Percentiles rank a stretch among this genome's conserved stretches.
phyloP scores from a whole-genome alignment of 2,888 invertebrate genomes.

The Drosophila glabriapex region DNA sequence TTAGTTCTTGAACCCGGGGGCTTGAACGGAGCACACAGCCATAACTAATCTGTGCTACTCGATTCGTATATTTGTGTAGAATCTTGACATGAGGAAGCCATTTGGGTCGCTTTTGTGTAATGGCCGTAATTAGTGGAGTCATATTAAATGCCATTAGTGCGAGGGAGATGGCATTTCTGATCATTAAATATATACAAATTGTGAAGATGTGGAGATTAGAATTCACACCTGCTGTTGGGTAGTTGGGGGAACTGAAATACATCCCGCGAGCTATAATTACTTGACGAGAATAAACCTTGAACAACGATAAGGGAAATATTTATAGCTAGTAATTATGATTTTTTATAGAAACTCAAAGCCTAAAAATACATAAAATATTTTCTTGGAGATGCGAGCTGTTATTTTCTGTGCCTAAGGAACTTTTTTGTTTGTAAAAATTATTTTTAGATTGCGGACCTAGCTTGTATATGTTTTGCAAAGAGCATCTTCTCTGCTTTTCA shows the following conservation, averaged over 20 bases:
- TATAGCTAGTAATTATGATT: not conserved
- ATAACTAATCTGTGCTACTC: slow-evolving; percentile 62
- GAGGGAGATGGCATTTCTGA: slow-evolving; percentile 32
- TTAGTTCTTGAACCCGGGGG: slow-evolving; percentile 66
- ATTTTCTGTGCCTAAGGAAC: not conserved
- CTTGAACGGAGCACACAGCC: slow-evolving; percentile 47
- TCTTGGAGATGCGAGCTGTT: not conserved
- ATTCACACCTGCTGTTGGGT: slow-evolving; percentile 1
- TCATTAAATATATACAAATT: slow-evolving; percentile 37
- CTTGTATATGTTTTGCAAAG: too few relatives aligned
- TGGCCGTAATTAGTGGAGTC: slow-evolving; percentile 51
- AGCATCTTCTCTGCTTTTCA: not conserved
- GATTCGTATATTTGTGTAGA: slow-evolving; percentile 43
- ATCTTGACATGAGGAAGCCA: slow-evolving; percentile 57
- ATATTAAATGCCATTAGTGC: slow-evolving; percentile 23
- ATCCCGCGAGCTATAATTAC: slow-evolving; percentile 18
- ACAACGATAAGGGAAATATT: not conserved
- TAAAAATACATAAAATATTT: not conserved
- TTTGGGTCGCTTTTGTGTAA: slow-evolving; percentile 55
- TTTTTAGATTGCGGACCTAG: too few relatives aligned
- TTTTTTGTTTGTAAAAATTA: not conserved
- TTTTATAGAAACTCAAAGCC: not conserved
- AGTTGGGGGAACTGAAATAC: not conserved
- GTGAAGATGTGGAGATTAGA: slow-evolving; percentile 2
- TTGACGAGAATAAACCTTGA: slow-evolving; percentile 7